A percentile compares a stretch with the other conserved stretches of the same genome.
These are phyloP conservation scores for Melanotaenia trifasciata DNA, from an alignment of 2,797 vertebrate genomes.

Conservation along the genomic window DNA sequence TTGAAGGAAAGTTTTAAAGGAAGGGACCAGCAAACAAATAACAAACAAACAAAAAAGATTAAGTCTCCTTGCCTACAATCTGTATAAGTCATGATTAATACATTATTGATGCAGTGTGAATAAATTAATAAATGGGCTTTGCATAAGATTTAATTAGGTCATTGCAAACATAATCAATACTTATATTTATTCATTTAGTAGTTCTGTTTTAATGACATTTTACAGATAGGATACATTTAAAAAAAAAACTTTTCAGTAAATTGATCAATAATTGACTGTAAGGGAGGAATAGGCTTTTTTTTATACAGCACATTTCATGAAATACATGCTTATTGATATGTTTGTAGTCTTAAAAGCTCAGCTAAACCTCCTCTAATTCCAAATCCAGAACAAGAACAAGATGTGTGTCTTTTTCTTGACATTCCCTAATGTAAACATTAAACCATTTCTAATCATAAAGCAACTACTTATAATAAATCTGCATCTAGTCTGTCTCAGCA, in stretches of 20 bases:
- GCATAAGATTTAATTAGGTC: not conserved
- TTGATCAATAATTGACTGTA: not conserved
- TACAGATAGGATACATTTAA: not conserved
- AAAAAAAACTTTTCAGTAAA: not conserved
- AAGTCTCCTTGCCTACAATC: not conserved
- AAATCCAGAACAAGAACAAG: constrained; percentile 50
- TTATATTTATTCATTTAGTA: not conserved
- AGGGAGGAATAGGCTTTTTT: no score
- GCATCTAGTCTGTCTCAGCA: constrained; percentile 16
- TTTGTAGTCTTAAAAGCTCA: constrained; percentile 64
- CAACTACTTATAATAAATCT: constrained; percentile 25
- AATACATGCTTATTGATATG: constrained; percentile 69
- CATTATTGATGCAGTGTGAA: not conserved
- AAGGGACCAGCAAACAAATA: not conserved
- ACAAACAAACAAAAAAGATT: not conserved
- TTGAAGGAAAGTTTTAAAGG: not conserved
- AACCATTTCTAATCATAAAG: constrained; percentile 34
- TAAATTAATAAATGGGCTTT: not conserved
- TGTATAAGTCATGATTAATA: not conserved
- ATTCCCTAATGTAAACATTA: constrained; percentile 56
- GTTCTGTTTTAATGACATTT: not conserved
- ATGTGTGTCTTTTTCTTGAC: constrained; percentile 67
- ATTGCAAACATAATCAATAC: not conserved
- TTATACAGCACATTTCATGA: constrained; percentile 6
- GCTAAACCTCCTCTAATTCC: constrained; percentile 51